Conservation (phyloP, 1,140 invertebrate species). For the Sinonovacula constricta region DNA sequence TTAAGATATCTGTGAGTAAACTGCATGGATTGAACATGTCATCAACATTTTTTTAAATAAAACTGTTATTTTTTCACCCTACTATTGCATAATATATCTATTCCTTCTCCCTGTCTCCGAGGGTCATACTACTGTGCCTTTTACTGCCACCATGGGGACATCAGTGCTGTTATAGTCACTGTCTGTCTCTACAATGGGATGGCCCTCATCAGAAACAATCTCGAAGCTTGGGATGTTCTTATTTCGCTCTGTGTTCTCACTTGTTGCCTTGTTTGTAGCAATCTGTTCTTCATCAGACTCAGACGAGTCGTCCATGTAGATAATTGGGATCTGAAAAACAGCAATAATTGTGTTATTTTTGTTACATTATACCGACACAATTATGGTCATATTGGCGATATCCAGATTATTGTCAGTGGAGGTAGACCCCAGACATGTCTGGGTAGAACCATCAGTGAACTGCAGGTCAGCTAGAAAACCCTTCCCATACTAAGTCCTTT, state of each 20-base stretch:
- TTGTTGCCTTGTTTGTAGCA: conserved; percentile 37
- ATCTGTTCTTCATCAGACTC: conserved; percentile 8
- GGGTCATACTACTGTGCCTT: too few species aligned
- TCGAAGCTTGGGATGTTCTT: conserved; percentile 45
- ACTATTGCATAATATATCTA: too few species aligned
- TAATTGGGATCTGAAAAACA: conserved; percentile 43
- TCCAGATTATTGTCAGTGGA: not conserved
- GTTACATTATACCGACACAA: too few species aligned
- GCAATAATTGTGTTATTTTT: not conserved
- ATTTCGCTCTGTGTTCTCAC: conserved; percentile 42
- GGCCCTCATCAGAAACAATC: conserved; percentile 10
- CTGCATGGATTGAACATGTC: too few species aligned
- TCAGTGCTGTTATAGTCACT: too few species aligned
- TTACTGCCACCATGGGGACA: too few species aligned
- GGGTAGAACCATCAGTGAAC: not conserved
- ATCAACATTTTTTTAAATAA: too few species aligned
- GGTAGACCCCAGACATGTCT: not conserved
- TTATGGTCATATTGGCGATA: too few species aligned
- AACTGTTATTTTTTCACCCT: too few species aligned
- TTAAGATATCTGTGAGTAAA: too few species aligned
- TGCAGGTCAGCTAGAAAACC: not conserved
- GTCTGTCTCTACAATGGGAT: too few species aligned
- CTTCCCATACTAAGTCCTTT: not conserved
- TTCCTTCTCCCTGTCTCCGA: too few species aligned
- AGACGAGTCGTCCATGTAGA: conserved; percentile 44